phyloP scores from a whole-genome alignment of 2,888 invertebrate genomes.

The Nomada fucata region DNA sequence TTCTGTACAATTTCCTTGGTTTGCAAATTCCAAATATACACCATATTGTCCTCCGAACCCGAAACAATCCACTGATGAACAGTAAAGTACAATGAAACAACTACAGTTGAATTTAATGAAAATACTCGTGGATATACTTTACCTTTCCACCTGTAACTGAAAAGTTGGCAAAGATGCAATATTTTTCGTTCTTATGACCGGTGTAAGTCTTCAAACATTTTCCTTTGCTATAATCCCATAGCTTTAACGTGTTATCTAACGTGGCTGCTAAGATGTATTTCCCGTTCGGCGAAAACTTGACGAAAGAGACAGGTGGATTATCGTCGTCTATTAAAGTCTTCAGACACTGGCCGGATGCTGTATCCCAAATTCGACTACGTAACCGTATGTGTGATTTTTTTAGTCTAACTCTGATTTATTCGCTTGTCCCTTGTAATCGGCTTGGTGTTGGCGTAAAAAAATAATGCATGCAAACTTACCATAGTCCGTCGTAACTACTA shows the following conservation, averaged over 20 bases:
- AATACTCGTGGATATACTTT: conserved; percentile 55
- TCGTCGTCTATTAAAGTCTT: conserved; percentile 99
- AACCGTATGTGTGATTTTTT: conserved; percentile 7
- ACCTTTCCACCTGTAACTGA: conserved; percentile 99
- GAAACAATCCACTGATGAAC: conserved; percentile 97
- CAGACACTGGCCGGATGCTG: conserved; percentile 98
- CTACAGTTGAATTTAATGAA: not conserved
- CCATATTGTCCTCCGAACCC: conserved; percentile 99
- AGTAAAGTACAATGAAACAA: no score
- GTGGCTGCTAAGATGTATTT: conserved; percentile 99
- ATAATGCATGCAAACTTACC: conserved; percentile 86
- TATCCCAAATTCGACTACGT: conserved; percentile 99
- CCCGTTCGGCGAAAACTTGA: conserved; percentile 99
- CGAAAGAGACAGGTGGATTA: conserved; percentile 99
- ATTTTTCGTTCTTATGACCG: conserved; percentile 99
- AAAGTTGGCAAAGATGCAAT: conserved; percentile 99
- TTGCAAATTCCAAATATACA: conserved; percentile 99
- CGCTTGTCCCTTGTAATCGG: not conserved
- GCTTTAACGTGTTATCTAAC: conserved; percentile 97
- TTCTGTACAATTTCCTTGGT: conserved; percentile 99
- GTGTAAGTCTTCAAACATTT: conserved; percentile 99
- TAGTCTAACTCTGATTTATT: not conserved
- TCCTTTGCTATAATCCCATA: conserved; percentile 99
- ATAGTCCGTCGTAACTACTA: conserved; percentile 99
- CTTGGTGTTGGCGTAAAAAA: not conserved